phyloP scores from a whole-genome alignment of 37 sponge, comb jelly and placozoan genomes.

The Tethya wilhelma region DNA sequence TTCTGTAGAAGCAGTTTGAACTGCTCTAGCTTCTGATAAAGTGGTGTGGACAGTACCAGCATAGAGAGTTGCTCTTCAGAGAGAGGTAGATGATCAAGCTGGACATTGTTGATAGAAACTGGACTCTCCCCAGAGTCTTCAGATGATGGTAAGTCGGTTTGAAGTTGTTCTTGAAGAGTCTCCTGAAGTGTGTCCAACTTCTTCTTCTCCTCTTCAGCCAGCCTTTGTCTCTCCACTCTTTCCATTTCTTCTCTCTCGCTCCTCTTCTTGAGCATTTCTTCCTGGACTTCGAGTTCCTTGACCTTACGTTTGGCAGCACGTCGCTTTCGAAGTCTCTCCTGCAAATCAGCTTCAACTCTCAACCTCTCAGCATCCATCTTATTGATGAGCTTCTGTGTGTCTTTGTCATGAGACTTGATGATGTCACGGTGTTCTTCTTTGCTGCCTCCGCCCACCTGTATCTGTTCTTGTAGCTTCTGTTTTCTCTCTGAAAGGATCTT shows the following conservation, averaged over 20 bases:
- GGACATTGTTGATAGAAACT: background rate
- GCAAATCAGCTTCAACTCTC: constrained; percentile 10
- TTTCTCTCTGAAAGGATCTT: constrained; percentile 3
- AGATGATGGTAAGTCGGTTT: background rate
- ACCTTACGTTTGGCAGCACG: background rate
- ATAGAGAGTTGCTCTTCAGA: background rate
- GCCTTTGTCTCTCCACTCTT: background rate
- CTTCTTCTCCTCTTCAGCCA: constrained; percentile 3
- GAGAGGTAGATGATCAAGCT: background rate
- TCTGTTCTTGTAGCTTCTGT: background rate
- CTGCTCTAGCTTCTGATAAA: constrained; percentile 10
- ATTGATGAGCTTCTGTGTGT: constrained; percentile 6
- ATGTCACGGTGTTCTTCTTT: background rate
- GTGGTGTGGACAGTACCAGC: background rate
- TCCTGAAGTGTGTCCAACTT: background rate
- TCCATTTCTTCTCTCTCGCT: background rate
- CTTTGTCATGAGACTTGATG: background rate
- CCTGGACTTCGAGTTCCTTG: background rate
- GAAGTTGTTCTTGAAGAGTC: background rate
- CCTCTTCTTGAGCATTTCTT: background rate
- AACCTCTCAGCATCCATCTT: constrained; percentile 10
- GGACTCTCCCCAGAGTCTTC: background rate
- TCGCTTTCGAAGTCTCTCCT: background rate
- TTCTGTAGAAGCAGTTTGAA: background rate
- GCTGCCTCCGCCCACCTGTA: too few species aligned